Evolutionary conservation across 2,888 invertebrate species (phyloP).

Genomic region (Melanchra persicariae): DNA sequence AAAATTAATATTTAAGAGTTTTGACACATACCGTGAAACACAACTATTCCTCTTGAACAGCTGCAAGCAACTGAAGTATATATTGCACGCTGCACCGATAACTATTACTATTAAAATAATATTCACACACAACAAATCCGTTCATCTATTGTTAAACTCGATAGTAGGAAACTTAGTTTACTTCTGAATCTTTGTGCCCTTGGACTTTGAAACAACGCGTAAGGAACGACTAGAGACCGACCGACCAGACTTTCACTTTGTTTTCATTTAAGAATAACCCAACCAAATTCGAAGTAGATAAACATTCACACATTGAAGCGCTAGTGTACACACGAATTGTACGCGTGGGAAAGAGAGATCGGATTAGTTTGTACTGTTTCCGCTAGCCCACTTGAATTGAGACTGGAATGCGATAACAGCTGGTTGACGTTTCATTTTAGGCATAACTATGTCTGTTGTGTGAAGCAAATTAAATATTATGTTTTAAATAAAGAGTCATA

Average conservation of each 20-base stretch:
- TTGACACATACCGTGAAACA: constrained; percentile 25
- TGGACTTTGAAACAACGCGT: constrained; percentile 64
- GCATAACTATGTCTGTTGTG: constrained; percentile 1
- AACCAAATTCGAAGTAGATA: constrained; percentile 19
- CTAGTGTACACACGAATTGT: neutral
- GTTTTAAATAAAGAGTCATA: neutral
- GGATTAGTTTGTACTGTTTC: constrained; percentile 15
- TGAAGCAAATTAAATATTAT: neutral
- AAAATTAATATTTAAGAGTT: constrained; percentile 43
- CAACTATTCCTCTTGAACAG: neutral
- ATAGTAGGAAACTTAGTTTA: constrained; percentile 48
- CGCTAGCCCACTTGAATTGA: neutral
- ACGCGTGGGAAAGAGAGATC: constrained; percentile 37
- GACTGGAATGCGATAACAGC: constrained; percentile 37
- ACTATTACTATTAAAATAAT: constrained; percentile 1
- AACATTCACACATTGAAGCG: constrained; percentile 35
- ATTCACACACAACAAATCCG: constrained; percentile 31
- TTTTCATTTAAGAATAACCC: constrained; percentile 36
- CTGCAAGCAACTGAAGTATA: constrained; percentile 12
- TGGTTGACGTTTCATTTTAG: constrained; percentile 42
- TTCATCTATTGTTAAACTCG: constrained; percentile 28
- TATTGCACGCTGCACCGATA: constrained; percentile 9
- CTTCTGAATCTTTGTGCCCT: constrained; percentile 54
- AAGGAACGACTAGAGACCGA: constrained; percentile 4
- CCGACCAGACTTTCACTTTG: constrained; percentile 52